Evolutionary conservation across 2,888 invertebrate species (phyloP).

Genomic region (Conops quadrifasciatus): DNA sequence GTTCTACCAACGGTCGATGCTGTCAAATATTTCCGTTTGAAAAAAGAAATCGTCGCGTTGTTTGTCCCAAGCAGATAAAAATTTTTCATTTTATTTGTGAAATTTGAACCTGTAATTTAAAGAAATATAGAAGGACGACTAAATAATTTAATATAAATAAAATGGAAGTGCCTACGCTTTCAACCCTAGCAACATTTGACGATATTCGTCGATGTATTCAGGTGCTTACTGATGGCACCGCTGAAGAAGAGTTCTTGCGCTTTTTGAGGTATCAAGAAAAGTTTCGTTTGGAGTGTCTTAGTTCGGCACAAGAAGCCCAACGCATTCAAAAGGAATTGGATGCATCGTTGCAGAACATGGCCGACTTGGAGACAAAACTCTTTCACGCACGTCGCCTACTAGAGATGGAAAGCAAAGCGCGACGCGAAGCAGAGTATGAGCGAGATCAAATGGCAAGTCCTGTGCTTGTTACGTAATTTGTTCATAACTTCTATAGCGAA

Average conservation of each 20-base stretch:
- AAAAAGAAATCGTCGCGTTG: constrained; percentile 13
- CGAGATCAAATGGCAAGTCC: constrained; percentile 74
- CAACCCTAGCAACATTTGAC: constrained; percentile 76
- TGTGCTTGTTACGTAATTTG: neutral
- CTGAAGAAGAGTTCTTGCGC: constrained; percentile 79
- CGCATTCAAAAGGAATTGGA: constrained; percentile 77
- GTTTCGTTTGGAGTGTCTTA: constrained; percentile 74
- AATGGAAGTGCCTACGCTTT: constrained; percentile 64
- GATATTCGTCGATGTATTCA: constrained; percentile 75
- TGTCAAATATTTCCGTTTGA: constrained; percentile 25
- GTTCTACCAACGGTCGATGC: constrained; percentile 29
- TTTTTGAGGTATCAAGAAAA: constrained; percentile 79
- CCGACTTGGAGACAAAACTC: constrained; percentile 81
- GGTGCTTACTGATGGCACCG: constrained; percentile 72
- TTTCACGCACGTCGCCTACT: constrained; percentile 81
- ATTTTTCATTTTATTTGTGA: constrained; percentile 1
- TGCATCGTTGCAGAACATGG: constrained; percentile 75
- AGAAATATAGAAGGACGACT: neutral
- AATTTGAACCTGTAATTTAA: neutral
- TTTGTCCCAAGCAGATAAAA: neutral
- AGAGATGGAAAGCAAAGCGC: constrained; percentile 79
- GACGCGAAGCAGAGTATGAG: constrained; percentile 76
- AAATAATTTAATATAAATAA: constrained; percentile 24
- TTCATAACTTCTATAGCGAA: neutral
- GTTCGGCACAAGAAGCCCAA: constrained; percentile 76